Percentiles rank a stretch among this genome's conserved stretches.
phyloP scores from a whole-genome alignment of 2,888 invertebrate species.

The Diaphora mendica region DNA sequence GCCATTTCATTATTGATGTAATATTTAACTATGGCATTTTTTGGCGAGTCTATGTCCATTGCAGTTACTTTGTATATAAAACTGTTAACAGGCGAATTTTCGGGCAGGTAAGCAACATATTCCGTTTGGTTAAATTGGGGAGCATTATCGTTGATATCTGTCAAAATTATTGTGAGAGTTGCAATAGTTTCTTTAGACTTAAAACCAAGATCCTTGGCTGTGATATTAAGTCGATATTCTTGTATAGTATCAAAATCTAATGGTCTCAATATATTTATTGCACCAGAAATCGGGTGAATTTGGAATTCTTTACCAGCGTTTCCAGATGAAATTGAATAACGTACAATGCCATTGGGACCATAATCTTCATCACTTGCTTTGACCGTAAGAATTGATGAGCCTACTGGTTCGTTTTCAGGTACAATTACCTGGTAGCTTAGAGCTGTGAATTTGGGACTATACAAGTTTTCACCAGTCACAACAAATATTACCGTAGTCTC shows the following conservation, averaged over 20 bases:
- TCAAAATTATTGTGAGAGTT: constrained; percentile 93
- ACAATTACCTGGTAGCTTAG: constrained; percentile 95
- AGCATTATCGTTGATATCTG: constrained; percentile 97
- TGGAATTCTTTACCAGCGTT: constrained; percentile 93
- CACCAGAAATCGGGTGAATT: constrained; percentile 92
- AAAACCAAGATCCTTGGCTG: constrained; percentile 95
- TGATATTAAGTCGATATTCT: constrained; percentile 94
- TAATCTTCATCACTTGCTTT: constrained; percentile 94
- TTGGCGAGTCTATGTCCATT: constrained; percentile 94
- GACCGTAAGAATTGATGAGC: constrained; percentile 94
- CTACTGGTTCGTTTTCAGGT: constrained; percentile 95
- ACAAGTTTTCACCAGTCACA: constrained; percentile 94
- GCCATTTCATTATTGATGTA: constrained; percentile 92
- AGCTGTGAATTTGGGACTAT: constrained; percentile 93
- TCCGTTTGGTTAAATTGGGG: constrained; percentile 93
- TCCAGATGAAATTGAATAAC: constrained; percentile 94
- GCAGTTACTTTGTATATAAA: constrained; percentile 92
- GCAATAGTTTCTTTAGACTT: constrained; percentile 92
- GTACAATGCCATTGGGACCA: constrained; percentile 96
- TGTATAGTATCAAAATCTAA: constrained; percentile 95
- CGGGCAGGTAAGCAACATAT: constrained; percentile 92
- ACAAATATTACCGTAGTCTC: constrained; percentile 91
- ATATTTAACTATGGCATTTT: constrained; percentile 94
- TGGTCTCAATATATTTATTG: constrained; percentile 91
- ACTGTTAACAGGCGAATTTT: constrained; percentile 92